phyloP scores from a whole-genome alignment of 2,888 invertebrate genomes.

The Cryptus viduatorius region DNA sequence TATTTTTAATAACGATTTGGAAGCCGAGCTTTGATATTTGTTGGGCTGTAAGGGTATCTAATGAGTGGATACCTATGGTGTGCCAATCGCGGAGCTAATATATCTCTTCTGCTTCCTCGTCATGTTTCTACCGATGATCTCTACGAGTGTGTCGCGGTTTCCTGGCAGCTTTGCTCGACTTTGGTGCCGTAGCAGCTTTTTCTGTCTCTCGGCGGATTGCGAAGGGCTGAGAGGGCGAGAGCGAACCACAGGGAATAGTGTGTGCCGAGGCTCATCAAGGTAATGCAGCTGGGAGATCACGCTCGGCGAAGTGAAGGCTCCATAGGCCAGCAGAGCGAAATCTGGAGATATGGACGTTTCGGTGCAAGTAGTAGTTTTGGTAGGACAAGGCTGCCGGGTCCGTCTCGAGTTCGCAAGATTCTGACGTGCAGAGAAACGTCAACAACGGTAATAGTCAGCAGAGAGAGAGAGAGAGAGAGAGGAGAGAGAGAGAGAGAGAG shows the following conservation, averaged over 20 bases:
- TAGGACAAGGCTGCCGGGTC: conserved; percentile 5
- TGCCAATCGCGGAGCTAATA: conserved; percentile 1
- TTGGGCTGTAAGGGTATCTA: background rate
- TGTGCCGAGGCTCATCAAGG: conserved; percentile 83
- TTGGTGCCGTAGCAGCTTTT: background rate
- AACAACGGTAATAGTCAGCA: conserved; percentile 22
- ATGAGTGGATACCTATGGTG: conserved; percentile 14
- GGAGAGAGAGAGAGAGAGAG: too few relatives aligned
- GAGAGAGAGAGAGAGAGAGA: conserved; percentile 15
- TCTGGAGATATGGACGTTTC: background rate
- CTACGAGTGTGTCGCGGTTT: conserved; percentile 50
- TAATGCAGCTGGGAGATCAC: conserved; percentile 84
- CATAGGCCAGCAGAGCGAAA: conserved; percentile 27
- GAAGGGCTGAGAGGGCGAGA: conserved; percentile 40
- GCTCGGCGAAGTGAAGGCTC: conserved; percentile 64
- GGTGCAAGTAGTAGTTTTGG: conserved; percentile 17
- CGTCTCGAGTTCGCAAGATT: conserved; percentile 53
- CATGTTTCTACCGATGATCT: conserved; percentile 56
- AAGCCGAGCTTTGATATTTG: background rate
- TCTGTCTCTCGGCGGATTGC: conserved; percentile 18
- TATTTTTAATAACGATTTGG: conserved; percentile 5
- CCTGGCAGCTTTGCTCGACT: conserved; percentile 47
- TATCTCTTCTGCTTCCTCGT: conserved; percentile 53
- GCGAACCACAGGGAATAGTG: conserved; percentile 63
- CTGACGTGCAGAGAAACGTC: conserved; percentile 37